Base-by-base conservation (phyloP, 1,140 invertebrate species). In the Tyrophagus putrescentiae region DNA sequence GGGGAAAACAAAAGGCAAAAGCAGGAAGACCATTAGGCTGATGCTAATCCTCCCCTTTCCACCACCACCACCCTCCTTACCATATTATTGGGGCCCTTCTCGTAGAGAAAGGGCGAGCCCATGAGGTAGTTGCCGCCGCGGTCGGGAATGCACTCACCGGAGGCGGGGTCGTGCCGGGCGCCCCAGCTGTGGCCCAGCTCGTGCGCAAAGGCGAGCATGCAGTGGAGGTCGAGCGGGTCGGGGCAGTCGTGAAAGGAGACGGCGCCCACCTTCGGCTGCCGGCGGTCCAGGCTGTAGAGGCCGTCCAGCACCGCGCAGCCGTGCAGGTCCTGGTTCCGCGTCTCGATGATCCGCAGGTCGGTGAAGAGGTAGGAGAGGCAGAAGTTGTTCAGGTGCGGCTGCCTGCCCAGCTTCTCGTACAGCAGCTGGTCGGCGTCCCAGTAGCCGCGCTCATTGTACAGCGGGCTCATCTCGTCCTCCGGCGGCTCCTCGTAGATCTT, bases 121-220 rank as follows among this genome's bases (percentile, higher is more conserved):
- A 48, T 48, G 13, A 48, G 18, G 31, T 48, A 48, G 18, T 7
- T 48, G 7, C 45, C 45, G 31, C 31, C 31, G 18, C 9, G 13
- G 13, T 7, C 31, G 45, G 45, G 45, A 21, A 48, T 9, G 45
- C 45, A 48, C 31, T 48, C 45, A 21, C 9, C 45, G 31, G 6
- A 25, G 18, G 23, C 45, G 7, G 18, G 7, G 18, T 48, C 45
- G 18, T 48, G 45, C 31, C 9, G 13, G 9, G 45, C 45, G 7
- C 45, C 45, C 45, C 45, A 48, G 18, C 45, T 48, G 21, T 48
- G 45, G 7, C 45, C 45, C 7, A 48, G 21, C 31, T 48, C 45
- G 45, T 48, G 45, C 9, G 45, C 45, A 18, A 48, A 48, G 7
- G 7, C 31, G 13, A 48, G 18, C 9, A 18, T 7, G 18, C 45